Conservation (phyloP, 92 coral and sea anemone genomes). For the Virgularia gustaviana region DNA sequence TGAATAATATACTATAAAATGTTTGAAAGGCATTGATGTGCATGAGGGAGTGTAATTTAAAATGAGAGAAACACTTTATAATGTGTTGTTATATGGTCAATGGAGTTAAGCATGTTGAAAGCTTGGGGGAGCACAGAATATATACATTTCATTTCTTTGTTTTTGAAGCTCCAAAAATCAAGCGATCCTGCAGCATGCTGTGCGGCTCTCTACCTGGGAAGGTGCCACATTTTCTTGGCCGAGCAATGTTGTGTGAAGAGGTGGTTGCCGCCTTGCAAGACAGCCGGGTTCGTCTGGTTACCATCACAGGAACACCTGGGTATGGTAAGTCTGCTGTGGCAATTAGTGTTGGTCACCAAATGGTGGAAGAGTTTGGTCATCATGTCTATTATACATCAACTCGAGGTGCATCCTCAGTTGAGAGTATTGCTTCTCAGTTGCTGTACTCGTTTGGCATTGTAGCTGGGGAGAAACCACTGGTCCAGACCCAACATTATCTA, state of each 20-base stretch:
- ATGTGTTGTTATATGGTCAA: background rate
- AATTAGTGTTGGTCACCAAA: conserved; percentile 81
- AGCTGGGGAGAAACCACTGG: conserved; percentile 68
- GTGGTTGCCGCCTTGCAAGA: conserved; percentile 57
- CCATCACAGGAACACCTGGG: conserved; percentile 91
- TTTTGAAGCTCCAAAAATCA: conserved; percentile 16
- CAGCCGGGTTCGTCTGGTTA: conserved; percentile 61
- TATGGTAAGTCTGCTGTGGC: conserved; percentile 95
- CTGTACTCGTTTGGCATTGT: conserved; percentile 80
- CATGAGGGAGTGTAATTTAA: no score
- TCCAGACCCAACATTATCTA: conserved; percentile 72
- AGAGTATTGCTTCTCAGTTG: conserved; percentile 77
- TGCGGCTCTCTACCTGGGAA: conserved; percentile 85
- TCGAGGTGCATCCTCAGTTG: conserved; percentile 67
- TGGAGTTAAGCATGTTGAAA: background rate
- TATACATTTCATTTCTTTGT: background rate
- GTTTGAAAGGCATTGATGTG: no score
- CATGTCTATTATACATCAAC: conserved; percentile 72
- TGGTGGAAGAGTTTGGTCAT: conserved; percentile 51
- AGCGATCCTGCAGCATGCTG: conserved; percentile 39
- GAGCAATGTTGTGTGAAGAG: conserved; percentile 64
- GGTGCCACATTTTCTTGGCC: conserved; percentile 78
- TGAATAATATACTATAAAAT: no score
- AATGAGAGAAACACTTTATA: no score
- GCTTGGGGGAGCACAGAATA: background rate